Conservation (phyloP, 2,797 vertebrate genomes). For the Sebastes nivosus region DNA sequence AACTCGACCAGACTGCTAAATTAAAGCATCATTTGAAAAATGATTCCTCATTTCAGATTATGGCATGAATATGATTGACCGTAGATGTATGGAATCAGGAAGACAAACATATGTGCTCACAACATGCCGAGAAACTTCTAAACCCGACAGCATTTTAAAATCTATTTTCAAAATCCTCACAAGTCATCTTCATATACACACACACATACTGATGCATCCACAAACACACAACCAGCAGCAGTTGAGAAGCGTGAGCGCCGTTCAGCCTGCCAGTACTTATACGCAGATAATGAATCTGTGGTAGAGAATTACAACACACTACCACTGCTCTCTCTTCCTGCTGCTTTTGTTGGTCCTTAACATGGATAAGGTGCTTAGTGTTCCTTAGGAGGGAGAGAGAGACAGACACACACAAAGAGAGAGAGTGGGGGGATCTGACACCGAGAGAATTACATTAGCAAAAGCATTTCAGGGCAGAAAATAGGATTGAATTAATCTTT, state of each 20-base stretch:
- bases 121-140: not conserved
- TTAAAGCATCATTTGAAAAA: not conserved
- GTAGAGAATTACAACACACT: slow-evolving; percentile 81
- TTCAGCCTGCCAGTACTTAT: slow-evolving; percentile 59
- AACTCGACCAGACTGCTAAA: not conserved
- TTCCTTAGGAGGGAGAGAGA: slow-evolving; percentile 68
- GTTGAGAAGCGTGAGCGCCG: slow-evolving; percentile 30
- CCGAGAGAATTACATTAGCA: slow-evolving; percentile 79
- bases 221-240: not conserved
- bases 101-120: not conserved
- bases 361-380: slow-evolving; percentile 82
- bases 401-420: slow-evolving; percentile 22
- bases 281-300: slow-evolving; percentile 81
- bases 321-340: slow-evolving; percentile 71
- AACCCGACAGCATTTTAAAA: not conserved
- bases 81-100: not conserved
- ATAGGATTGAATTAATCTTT: slow-evolving; percentile 88
- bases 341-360: slow-evolving; percentile 78
- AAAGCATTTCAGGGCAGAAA: slow-evolving; percentile 87
- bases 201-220: not conserved
- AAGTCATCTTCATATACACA: not conserved
- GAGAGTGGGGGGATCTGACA: slow-evolving; percentile 51
- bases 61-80: not conserved
- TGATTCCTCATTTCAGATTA: not conserved
- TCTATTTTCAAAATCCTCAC: not conserved